Conservation (phyloP, 2,888 invertebrate genomes). For the Polydrusus tereticollis region DNA sequence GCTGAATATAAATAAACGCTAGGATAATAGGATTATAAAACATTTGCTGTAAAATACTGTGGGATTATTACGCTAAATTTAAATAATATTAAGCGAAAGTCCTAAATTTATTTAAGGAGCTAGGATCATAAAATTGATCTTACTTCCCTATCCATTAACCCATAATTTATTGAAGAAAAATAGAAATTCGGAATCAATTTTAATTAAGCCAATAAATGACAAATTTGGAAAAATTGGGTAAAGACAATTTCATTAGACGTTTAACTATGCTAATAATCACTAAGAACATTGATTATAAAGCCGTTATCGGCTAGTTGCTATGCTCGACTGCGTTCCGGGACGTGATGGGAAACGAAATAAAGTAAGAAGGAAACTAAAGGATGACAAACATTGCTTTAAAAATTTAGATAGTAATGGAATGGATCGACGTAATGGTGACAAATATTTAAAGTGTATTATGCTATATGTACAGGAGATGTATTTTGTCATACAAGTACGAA, state of each 20-base stretch:
- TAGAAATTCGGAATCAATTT: too few species aligned
- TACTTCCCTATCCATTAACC: too few species aligned
- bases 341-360: constrained; percentile 42
- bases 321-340: constrained; percentile 33
- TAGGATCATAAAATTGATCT: too few species aligned
- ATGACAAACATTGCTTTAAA: constrained; percentile 43
- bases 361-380: constrained; percentile 34
- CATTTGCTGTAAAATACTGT: too few species aligned
- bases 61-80: too few species aligned
- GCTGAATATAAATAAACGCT: too few species aligned
- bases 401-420: constrained; percentile 32
- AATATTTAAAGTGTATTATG: constrained; percentile 6
- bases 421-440: constrained; percentile 18
- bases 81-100: too few species aligned
- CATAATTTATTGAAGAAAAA: too few species aligned
- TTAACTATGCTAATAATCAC: constrained; percentile 38
- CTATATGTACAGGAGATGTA: neutral
- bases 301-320: constrained; percentile 41
- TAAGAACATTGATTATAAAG: constrained; percentile 36
- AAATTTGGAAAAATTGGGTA: neutral
- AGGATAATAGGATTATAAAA: too few species aligned
- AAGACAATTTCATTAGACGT: constrained; percentile 31
- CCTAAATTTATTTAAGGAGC: too few species aligned
- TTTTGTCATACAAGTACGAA: neutral
- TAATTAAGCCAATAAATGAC: too few species aligned